Conservation (phyloP, 2,113 vertebrate species). For the Trichechus manatus region DNA sequence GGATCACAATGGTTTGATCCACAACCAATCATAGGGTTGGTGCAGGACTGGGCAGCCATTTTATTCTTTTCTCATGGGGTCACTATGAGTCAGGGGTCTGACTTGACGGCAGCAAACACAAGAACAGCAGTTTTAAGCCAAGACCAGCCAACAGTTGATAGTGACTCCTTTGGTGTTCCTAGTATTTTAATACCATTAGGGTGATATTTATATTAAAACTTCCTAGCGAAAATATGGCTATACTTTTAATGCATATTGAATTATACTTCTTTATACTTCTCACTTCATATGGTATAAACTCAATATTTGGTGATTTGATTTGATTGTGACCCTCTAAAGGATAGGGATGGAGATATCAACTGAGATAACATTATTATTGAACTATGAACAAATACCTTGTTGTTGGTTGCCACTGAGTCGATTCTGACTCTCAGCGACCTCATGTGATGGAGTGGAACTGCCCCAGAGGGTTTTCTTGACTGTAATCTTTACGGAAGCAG, state of each 20-base stretch:
- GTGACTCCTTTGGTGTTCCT: neutral
- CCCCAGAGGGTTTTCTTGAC: neutral
- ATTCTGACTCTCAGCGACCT: neutral
- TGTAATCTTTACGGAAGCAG: neutral
- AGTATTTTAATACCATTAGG: slow-evolving; percentile 40
- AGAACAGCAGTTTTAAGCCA: neutral
- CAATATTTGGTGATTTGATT: slow-evolving; percentile 12
- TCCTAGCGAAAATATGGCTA: slow-evolving; percentile 47
- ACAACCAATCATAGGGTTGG: no score
- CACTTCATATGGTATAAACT: neutral
- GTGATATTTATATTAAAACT: neutral
- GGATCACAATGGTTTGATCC: no score
- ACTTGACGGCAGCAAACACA: neutral
- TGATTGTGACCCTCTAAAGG: neutral
- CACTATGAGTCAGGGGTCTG: no score
- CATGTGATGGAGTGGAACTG: neutral
- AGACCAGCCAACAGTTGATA: neutral
- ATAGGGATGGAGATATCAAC: neutral
- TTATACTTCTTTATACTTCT: neutral
- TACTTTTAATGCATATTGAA: slow-evolving; percentile 8
- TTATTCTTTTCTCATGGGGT: neutral
- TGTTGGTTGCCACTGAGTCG: neutral
- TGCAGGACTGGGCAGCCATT: neutral
- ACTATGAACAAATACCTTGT: neutral
- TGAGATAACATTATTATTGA: neutral